Base-by-base conservation (phyloP, 2,888 invertebrate genomes). In the Gastracanthus pulcherrimus region DNA sequence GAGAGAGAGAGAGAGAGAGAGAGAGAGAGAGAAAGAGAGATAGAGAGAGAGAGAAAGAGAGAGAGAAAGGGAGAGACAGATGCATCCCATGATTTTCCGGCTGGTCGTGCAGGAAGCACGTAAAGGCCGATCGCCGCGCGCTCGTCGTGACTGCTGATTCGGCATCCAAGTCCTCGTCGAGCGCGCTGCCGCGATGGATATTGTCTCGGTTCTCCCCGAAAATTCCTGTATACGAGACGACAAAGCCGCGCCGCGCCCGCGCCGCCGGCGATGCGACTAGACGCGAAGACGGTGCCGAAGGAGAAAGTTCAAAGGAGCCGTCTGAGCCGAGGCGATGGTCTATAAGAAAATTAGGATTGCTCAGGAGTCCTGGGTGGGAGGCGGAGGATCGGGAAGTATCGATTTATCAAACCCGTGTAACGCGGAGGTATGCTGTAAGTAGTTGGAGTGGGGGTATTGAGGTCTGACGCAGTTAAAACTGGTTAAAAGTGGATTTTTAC, bases 101-200 rank as follows among this genome's bases (percentile, higher is more conserved):
- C 64, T 64, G 36, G 34, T 64, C 29, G 38, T 55, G 51, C 23
- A 16, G 23, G 9, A 48, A 67, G 67, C 9, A 67, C 67, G 31
- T 7, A 5, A 34, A 38, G 38, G 38, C 16, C 13, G 38, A 64
- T 23, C 51, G 62, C 62, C 62, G n/a, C 9, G 1, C 41, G n/a
- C n/a, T n/a, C n/a, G n/a, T n/a, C n/a, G n/a, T n/a, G 45, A 71
- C 31, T 41, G 72, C 72, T 72, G 72, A 72, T 72, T 72, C 72
- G 72, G 72, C 72, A 45, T 23, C 60, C 41, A n/a, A n/a, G 60
- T 31, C 48, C 29, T n/a, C 31, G 48, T 48, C n/a, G 48, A n/a
- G 19, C 19, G n/a, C 51, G 34, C 34, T 16, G 23, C 64, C 19
- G 6, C 29, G 41, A 16, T 38, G 55, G 76, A 67, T 76, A 76